Evolutionary conservation across 2,888 invertebrate genomes (phyloP).

Genomic region (Meta bourneti): DNA sequence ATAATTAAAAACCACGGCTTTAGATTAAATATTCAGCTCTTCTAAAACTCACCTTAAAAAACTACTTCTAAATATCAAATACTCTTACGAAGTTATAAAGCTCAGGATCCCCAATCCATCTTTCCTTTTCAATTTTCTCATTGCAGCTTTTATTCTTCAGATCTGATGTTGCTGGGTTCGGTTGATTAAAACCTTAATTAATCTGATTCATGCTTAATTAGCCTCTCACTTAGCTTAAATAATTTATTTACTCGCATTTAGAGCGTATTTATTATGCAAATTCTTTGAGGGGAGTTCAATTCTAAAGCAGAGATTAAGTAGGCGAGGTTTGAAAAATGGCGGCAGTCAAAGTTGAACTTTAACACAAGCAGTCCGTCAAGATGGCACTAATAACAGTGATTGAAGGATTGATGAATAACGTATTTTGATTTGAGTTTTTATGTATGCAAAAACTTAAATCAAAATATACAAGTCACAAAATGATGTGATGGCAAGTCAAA

Average conservation of each 20-base stretch:
- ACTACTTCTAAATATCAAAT: neutral
- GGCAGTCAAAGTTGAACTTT: neutral
- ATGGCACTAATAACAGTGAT: neutral
- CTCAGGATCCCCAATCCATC: neutral
- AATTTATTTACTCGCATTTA: neutral
- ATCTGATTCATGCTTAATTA: constrained; percentile 1
- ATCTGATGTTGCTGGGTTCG: neutral
- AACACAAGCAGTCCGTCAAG: neutral
- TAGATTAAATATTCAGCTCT: neutral
- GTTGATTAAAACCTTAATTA: neutral
- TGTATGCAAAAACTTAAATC: no score
- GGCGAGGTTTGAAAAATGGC: neutral
- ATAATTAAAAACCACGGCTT: neutral
- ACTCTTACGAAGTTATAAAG: neutral
- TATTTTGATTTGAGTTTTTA: neutral
- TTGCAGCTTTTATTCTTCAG: neutral
- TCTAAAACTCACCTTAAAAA: neutral
- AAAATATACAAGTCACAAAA: no score
- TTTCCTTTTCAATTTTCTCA: neutral
- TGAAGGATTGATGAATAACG: neutral
- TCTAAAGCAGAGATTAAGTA: neutral
- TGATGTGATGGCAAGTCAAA: no score
- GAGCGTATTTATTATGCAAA: neutral
- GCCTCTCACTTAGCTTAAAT: neutral
- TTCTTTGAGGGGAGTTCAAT: neutral